Conservation (phyloP, 2,888 invertebrate genomes). For the Elysia crispata region DNA sequence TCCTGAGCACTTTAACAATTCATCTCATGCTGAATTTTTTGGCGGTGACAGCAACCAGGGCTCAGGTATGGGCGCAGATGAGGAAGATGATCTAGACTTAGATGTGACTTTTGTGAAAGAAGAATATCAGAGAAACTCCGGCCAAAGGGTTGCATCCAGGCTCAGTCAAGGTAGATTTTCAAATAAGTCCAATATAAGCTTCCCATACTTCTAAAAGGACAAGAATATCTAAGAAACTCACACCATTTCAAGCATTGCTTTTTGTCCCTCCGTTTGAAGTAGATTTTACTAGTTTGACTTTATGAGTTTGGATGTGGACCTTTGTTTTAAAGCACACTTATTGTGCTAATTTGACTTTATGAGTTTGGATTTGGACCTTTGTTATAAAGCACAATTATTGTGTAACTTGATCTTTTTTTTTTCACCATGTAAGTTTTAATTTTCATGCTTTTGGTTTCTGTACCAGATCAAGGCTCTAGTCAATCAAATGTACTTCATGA, state of each 20-base stretch:
- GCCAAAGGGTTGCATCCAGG: constrained; percentile 43
- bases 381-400: no score
- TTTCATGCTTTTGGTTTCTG: neutral
- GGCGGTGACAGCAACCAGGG: constrained; percentile 49
- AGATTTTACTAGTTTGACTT: no score
- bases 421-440: neutral
- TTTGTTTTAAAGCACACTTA: no score
- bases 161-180: constrained; percentile 44
- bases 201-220: no score
- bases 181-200: no score
- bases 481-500: constrained; percentile 42
- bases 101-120: constrained; percentile 56
- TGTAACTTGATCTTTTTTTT: no score
- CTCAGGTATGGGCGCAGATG: constrained; percentile 50
- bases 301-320: no score
- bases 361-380: no score
- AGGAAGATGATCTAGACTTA: constrained; percentile 51
- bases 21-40: constrained; percentile 47
- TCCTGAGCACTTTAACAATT: constrained; percentile 43
- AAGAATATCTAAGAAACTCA: no score
- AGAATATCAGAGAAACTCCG: constrained; percentile 51
- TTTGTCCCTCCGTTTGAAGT: no score
- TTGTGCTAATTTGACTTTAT: no score
- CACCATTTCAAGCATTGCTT: no score
- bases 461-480: constrained; percentile 18